A percentile compares a stretch with the other conserved stretches of the same genome.
Evolutionary conservation across 1,140 invertebrate genomes (phyloP).

Genomic region (Eupristina koningsbergeri): DNA sequence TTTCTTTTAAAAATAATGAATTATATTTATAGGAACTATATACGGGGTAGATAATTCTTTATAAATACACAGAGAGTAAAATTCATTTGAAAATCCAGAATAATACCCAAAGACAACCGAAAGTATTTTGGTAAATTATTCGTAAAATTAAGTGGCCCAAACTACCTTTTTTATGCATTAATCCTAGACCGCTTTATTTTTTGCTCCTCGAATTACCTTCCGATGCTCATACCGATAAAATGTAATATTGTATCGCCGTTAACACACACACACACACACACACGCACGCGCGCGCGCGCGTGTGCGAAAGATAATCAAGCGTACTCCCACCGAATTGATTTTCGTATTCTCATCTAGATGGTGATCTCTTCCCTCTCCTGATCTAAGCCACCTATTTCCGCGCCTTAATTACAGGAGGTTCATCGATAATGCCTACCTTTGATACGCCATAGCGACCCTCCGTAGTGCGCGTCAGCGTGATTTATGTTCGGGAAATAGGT

Average conservation of each 20-base stretch:
- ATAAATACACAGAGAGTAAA: not conserved
- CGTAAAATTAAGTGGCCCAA: not conserved
- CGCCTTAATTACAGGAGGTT: conserved; percentile 68
- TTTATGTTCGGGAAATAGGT: conserved; percentile 73
- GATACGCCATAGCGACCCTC: conserved; percentile 66
- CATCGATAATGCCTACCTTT: conserved; percentile 69
- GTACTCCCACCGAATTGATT: conserved; percentile 61
- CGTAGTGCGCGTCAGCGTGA: conserved; percentile 66
- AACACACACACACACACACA: not conserved
- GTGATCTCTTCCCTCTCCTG: conserved; percentile 62
- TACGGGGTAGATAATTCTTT: not conserved
- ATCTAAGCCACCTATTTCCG: not conserved
- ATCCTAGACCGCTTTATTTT: conserved; percentile 54
- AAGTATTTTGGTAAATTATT: not conserved
- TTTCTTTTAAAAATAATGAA: too few species aligned
- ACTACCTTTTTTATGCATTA: not conserved
- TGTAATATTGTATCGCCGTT: not conserved
- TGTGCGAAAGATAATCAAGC: conserved; percentile 12
- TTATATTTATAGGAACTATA: too few species aligned
- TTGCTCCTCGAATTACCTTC: not conserved
- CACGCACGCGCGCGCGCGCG: not conserved
- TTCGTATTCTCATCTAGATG: conserved; percentile 66
- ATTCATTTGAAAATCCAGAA: not conserved
- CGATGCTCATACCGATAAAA: not conserved
- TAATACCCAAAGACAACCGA: not conserved